These are phyloP conservation scores for Neolamprologus cancellatus DNA, from an alignment of 2,113 vertebrate species.

Conservation along the genomic window DNA sequence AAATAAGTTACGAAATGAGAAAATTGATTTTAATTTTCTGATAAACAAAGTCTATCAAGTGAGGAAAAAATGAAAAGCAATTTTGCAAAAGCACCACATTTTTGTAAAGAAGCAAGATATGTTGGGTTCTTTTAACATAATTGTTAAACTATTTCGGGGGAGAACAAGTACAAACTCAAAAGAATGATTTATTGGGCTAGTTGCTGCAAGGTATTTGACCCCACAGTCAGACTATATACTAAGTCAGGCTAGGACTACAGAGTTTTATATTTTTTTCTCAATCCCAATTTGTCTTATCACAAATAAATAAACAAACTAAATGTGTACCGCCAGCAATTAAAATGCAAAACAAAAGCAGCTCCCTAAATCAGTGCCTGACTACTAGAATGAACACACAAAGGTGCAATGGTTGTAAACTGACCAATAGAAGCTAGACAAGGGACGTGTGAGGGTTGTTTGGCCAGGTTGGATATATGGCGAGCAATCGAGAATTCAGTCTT, in stretches of 20 bases:
- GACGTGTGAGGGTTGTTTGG: not conserved
- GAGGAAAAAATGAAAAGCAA: not conserved
- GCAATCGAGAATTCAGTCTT: not conserved
- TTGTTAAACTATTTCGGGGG: not conserved
- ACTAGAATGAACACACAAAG: not conserved
- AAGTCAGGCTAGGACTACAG: not conserved
- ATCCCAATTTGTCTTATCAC: not conserved
- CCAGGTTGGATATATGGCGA: not conserved
- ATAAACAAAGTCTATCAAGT: not conserved
- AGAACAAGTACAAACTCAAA: not conserved
- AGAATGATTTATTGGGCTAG: not conserved
- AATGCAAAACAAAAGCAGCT: not conserved
- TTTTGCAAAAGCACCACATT: not conserved
- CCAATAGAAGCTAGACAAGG: not conserved
- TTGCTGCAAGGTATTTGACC: not conserved
- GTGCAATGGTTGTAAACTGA: not conserved
- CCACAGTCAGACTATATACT: not conserved
- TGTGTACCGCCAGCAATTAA: not conserved
- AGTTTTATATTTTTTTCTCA: not conserved
- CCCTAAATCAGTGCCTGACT: not conserved
- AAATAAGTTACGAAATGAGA: not conserved
- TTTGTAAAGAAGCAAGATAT: not conserved
- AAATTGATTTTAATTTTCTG: not conserved
- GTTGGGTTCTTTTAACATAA: not conserved
- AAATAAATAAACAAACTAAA: not conserved